Percentiles rank a stretch among this genome's conserved stretches.
phyloP scores from a whole-genome alignment of 1,140 invertebrate genomes.

The Leptopilina boulardi region DNA sequence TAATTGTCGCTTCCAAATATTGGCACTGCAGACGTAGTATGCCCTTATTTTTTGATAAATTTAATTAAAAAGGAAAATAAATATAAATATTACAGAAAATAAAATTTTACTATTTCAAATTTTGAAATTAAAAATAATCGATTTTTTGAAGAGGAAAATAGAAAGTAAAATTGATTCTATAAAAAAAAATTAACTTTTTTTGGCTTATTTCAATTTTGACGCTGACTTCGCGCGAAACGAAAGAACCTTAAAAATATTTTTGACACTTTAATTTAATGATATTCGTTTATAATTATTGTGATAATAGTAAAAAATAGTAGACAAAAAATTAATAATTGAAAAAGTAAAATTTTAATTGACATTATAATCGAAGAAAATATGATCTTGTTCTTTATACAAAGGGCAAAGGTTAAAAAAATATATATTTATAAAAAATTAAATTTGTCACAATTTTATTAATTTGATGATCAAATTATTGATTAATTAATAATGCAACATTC shows the following conservation, averaged over 20 bases:
- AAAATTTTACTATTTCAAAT: too few relatives aligned
- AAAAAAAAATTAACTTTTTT: too few relatives aligned
- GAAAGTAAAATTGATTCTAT: too few relatives aligned
- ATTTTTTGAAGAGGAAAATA: too few relatives aligned
- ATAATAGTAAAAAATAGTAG: background rate
- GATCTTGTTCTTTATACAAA: background rate
- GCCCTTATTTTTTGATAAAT: slow-evolving; percentile 73
- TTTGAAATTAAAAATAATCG: too few relatives aligned
- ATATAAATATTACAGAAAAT: too few relatives aligned
- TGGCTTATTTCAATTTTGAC: background rate
- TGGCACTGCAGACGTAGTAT: slow-evolving; percentile 77
- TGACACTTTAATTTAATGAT: slow-evolving; percentile 14
- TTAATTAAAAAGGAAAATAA: background rate
- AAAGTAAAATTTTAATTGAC: background rate
- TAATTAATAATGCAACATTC: slow-evolving; percentile 35
- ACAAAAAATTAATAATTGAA: background rate
- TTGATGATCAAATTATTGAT: slow-evolving; percentile 37
- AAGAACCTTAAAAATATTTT: background rate
- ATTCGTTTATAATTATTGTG: background rate
- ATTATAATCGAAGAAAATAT: too few relatives aligned
- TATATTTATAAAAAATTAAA: background rate
- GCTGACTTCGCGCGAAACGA: background rate
- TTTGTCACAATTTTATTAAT: background rate
- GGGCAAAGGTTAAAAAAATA: background rate
- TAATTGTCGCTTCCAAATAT: slow-evolving; percentile 79